Conservation (phyloP, 2,797 vertebrate species). For the Spinus olivaceus region DNA sequence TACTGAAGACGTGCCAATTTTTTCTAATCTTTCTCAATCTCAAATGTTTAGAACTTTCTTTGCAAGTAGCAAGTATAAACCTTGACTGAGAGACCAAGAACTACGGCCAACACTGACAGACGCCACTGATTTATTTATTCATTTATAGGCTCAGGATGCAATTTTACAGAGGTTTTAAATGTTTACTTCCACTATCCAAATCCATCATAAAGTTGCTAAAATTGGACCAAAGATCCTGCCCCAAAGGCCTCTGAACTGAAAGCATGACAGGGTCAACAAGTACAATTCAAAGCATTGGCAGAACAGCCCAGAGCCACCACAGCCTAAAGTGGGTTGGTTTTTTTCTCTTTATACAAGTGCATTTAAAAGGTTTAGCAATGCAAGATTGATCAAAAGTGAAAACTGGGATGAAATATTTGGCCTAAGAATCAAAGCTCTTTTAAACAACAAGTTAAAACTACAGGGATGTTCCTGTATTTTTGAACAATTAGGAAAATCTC, state of each 20-base stretch:
- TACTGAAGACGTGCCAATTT: background rate
- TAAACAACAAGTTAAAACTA: background rate
- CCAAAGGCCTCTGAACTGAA: background rate
- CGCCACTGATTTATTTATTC: background rate
- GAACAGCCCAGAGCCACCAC: background rate
- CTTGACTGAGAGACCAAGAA: background rate
- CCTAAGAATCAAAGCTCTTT: background rate
- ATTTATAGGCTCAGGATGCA: background rate
- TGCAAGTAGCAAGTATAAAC: background rate
- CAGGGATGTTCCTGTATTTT: background rate
- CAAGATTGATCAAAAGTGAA: background rate
- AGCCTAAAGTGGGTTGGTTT: background rate
- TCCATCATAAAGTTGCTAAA: constrained; percentile 21
- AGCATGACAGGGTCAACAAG: constrained; percentile 11
- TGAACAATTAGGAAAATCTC: background rate
- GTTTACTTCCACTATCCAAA: constrained; percentile 5
- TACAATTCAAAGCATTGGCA: background rate
- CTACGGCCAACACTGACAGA: background rate
- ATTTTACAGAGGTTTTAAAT: background rate
- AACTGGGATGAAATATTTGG: background rate
- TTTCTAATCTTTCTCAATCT: background rate
- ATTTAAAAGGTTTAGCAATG: background rate
- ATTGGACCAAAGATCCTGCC: background rate
- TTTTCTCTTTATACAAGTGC: background rate
- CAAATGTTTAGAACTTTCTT: background rate